Conservation (phyloP, 2,888 invertebrate genomes). For the Notocelia uddmanniana region DNA sequence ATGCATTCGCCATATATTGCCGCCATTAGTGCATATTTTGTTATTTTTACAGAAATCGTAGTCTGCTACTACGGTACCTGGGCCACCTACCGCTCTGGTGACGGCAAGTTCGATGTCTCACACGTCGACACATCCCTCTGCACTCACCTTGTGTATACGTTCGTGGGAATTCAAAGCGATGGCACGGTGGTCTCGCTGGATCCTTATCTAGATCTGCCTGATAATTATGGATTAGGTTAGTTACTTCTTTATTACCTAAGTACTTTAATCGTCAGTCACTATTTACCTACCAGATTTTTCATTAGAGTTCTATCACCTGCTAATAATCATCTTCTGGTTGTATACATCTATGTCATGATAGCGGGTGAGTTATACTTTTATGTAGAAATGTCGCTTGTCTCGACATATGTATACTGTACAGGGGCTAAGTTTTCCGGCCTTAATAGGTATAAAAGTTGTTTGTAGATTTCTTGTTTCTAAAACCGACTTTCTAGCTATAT, state of each 20-base stretch:
- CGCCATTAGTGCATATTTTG: neutral
- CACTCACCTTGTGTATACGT: conserved; percentile 91
- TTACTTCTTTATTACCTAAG: neutral
- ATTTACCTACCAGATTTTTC: too few species aligned
- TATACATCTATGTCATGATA: neutral
- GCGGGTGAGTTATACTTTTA: neutral
- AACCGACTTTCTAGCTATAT: neutral
- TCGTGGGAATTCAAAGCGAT: conserved; percentile 87
- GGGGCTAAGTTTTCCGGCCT: too few species aligned
- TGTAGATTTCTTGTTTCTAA: neutral
- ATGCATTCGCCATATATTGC: too few species aligned
- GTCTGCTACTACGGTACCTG: conserved; percentile 92
- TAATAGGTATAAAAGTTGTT: too few species aligned
- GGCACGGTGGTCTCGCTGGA: conserved; percentile 86
- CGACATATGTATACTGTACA: too few species aligned
- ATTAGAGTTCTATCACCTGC: neutral
- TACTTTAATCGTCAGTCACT: too few species aligned
- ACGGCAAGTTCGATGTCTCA: conserved; percentile 88
- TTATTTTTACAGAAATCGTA: conserved; percentile 82
- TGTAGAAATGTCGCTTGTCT: neutral
- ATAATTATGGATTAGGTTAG: conserved; percentile 84
- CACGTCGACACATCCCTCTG: conserved; percentile 89
- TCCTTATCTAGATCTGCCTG: conserved; percentile 87
- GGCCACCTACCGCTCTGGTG: conserved; percentile 88
- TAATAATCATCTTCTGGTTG: neutral